Evolutionary conservation across 2,888 invertebrate species (phyloP).

Genomic region (Papilio demoleus): DNA sequence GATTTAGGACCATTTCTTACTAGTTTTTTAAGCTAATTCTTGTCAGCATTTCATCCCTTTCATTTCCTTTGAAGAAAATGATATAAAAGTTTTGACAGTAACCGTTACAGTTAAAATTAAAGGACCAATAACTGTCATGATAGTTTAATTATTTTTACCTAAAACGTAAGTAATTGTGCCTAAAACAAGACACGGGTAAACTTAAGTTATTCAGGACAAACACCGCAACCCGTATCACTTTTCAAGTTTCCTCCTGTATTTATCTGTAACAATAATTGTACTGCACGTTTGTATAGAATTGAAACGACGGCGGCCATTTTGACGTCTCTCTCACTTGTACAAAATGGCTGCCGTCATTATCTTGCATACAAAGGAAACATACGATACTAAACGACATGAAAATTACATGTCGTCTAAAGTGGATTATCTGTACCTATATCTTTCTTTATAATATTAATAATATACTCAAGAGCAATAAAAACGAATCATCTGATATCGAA

Average conservation of each 20-base stretch:
- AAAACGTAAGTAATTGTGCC: background rate
- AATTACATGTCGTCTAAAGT: too few relatives aligned
- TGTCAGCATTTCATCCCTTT: background rate
- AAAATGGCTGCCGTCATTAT: too few relatives aligned
- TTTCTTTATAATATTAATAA: too few relatives aligned
- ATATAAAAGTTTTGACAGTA: background rate
- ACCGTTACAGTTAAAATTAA: background rate
- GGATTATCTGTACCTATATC: too few relatives aligned
- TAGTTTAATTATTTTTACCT: background rate
- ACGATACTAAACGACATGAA: too few relatives aligned
- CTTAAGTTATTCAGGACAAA: background rate
- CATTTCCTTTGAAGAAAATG: background rate
- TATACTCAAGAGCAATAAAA: too few relatives aligned
- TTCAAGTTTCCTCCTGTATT: background rate
- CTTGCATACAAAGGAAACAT: too few relatives aligned
- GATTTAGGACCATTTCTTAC: too few relatives aligned
- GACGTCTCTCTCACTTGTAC: too few relatives aligned
- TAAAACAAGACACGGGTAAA: background rate
- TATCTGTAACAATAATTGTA: background rate
- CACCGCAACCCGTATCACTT: background rate
- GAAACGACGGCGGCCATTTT: background rate
- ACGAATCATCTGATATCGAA: too few relatives aligned
- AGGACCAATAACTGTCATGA: background rate
- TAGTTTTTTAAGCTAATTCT: too few relatives aligned
- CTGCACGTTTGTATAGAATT: background rate